Percentiles rank a stretch among this genome's conserved stretches.
phyloP scores from a whole-genome alignment of 2,797 vertebrate species.

The Microctenopoma steveboyesi region DNA sequence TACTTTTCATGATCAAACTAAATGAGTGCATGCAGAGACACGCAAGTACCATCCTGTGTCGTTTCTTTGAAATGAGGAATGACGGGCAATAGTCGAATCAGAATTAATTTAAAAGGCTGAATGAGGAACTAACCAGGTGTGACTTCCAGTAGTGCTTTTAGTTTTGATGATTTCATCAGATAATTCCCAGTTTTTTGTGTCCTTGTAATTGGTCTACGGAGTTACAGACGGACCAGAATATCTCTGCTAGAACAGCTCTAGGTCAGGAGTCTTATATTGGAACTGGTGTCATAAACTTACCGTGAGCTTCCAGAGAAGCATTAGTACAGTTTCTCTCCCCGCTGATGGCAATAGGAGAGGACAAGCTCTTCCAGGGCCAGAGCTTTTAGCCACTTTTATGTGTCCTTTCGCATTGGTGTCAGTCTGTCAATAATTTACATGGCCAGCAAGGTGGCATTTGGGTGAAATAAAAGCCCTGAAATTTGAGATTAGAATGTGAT shows the following conservation, averaged over 20 bases:
- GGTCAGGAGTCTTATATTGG: slow-evolving; percentile 65
- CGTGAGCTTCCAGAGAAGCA: slow-evolving; percentile 61
- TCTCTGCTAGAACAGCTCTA: slow-evolving; percentile 47
- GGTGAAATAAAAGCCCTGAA: slow-evolving; percentile 82
- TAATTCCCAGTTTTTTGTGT: slow-evolving; percentile 49
- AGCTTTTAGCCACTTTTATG: slow-evolving; percentile 83
- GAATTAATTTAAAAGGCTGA: slow-evolving; percentile 37
- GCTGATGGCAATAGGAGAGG: slow-evolving; percentile 76
- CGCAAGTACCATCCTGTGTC: slow-evolving; percentile 31
- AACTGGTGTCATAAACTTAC: slow-evolving; percentile 57
- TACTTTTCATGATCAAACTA: slow-evolving; percentile 66
- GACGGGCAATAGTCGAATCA: slow-evolving; percentile 52
- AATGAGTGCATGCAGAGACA: slow-evolving; percentile 53
- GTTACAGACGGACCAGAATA: slow-evolving; percentile 43
- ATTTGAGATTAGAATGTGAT: slow-evolving; percentile 82
- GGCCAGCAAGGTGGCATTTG: slow-evolving; percentile 82
- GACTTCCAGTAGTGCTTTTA: slow-evolving; percentile 35
- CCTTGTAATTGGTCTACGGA: slow-evolving; percentile 37
- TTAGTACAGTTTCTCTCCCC: slow-evolving; percentile 62
- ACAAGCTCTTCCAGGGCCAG: slow-evolving; percentile 76
- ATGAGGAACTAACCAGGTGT: slow-evolving; percentile 40
- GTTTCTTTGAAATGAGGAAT: slow-evolving; percentile 45
- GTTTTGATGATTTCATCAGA: slow-evolving; percentile 60
- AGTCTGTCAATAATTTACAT: slow-evolving; percentile 85
- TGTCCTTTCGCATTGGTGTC: slow-evolving; percentile 83